A percentile compares a stretch with the other conserved stretches of the same genome.
Evolutionary conservation across 1,140 invertebrate genomes (phyloP).

Genomic region (Caenorhabditis elegans): DNA sequence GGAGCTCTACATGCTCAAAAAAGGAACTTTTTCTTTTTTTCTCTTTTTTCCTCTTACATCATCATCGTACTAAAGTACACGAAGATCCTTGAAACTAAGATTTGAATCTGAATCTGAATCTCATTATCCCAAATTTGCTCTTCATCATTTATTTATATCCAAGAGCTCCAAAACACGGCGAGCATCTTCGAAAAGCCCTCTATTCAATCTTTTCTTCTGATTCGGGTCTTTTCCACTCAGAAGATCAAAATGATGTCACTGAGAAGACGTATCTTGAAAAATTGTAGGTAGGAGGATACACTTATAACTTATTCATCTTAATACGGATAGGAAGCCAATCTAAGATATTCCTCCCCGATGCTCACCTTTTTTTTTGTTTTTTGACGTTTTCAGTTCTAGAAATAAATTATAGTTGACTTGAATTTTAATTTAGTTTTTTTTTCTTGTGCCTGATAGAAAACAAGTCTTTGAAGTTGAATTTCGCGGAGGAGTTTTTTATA

Average conservation of each 20-base stretch:
- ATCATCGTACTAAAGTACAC: neutral
- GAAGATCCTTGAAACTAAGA: neutral
- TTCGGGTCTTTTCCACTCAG: neutral
- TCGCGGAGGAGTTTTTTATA: neutral
- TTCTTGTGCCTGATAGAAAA: too few species aligned
- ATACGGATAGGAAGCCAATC: neutral
- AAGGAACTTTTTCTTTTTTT: neutral
- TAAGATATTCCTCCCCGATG: neutral
- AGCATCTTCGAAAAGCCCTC: neutral
- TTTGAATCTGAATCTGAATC: neutral
- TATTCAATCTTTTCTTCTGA: neutral
- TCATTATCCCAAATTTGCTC: neutral
- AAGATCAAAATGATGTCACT: constrained; percentile 24
- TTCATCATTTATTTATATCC: neutral
- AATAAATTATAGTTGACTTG: neutral
- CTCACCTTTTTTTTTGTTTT: too few species aligned
- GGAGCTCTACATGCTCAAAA: neutral
- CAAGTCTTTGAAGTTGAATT: too few species aligned
- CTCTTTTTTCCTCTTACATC: neutral
- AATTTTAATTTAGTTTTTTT: too few species aligned
- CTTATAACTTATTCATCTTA: constrained; percentile 20
- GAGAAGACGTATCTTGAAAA: neutral
- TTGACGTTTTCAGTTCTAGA: neutral
- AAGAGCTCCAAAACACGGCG: constrained; percentile 1
- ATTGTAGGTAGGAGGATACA: neutral